Conservation (phyloP, 2,888 invertebrate species). For the Pseudeuparius sepicola region DNA sequence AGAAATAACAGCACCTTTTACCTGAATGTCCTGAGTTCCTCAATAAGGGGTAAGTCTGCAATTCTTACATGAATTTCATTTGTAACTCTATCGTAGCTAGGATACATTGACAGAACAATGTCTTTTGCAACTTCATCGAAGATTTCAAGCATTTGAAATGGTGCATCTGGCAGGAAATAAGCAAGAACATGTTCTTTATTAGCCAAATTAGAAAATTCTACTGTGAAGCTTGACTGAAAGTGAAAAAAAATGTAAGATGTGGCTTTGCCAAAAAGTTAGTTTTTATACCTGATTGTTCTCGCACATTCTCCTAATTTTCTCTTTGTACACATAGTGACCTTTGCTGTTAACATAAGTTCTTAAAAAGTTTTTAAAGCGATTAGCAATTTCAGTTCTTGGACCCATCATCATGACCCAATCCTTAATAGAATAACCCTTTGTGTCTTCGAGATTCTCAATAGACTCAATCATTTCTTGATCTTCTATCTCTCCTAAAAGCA, state of each 20-base stretch:
- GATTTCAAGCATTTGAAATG: slow-evolving; percentile 91
- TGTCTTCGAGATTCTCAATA: slow-evolving; percentile 96
- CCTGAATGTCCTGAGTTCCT: slow-evolving; percentile 87
- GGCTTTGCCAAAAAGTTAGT: neutral
- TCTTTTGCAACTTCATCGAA: slow-evolving; percentile 93
- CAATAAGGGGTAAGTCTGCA: slow-evolving; percentile 88
- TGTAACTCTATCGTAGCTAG: slow-evolving; percentile 91
- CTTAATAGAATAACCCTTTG: slow-evolving; percentile 86
- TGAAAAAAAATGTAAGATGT: slow-evolving; percentile 11
- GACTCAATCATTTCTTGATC: slow-evolving; percentile 79
- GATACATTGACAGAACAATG: slow-evolving; percentile 87
- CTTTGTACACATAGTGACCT: slow-evolving; percentile 81
- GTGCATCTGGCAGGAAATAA: slow-evolving; percentile 96
- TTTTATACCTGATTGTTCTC: slow-evolving; percentile 63
- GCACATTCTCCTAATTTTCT: slow-evolving; percentile 90
- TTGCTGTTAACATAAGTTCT: slow-evolving; percentile 81
- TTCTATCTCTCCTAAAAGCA: slow-evolving; percentile 52
- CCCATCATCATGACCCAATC: slow-evolving; percentile 97
- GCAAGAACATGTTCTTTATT: slow-evolving; percentile 87
- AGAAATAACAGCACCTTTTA: too few species aligned
- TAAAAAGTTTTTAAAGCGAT: slow-evolving; percentile 85
- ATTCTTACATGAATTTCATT: slow-evolving; percentile 92
- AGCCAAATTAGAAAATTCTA: slow-evolving; percentile 88
- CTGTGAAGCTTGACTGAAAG: slow-evolving; percentile 65
- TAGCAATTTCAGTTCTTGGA: slow-evolving; percentile 90